Percentiles rank a stretch among this genome's conserved stretches.
Evolutionary conservation across 1,140 invertebrate species (phyloP).

Genomic region (Cherax quadricarinatus): DNA sequence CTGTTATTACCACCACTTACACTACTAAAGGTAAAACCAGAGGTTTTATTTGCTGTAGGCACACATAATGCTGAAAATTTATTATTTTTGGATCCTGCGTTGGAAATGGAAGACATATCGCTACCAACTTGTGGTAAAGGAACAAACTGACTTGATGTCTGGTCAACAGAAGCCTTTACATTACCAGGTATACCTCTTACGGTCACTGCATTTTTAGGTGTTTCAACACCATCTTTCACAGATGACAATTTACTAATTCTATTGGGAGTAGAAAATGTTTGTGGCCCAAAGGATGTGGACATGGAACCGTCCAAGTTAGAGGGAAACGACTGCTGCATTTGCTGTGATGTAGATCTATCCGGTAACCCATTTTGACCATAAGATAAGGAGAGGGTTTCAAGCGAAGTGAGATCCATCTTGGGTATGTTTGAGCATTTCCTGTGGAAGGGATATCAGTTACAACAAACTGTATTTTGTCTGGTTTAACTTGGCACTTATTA

Average conservation of each 20-base stretch:
- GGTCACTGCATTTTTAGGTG: neutral
- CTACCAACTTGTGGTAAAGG: neutral
- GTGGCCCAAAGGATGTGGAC: slow-evolving; percentile 43
- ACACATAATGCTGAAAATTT: neutral
- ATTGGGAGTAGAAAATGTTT: slow-evolving; percentile 53
- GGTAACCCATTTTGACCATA: slow-evolving; percentile 12
- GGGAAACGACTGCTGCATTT: neutral
- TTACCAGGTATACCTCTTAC: neutral
- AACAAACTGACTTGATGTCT: slow-evolving; percentile 6
- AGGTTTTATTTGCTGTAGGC: neutral
- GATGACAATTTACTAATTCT: neutral
- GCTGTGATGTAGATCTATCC: neutral
- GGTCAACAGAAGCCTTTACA: neutral
- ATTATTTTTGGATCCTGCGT: neutral
- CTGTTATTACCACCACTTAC: neutral
- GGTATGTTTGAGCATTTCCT: slow-evolving; percentile 43
- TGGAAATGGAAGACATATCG: neutral
- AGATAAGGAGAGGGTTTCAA: slow-evolving; percentile 15
- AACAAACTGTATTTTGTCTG: too few relatives aligned
- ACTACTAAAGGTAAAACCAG: neutral
- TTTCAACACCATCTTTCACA: neutral
- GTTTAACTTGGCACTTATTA: too few relatives aligned
- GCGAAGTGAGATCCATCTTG: slow-evolving; percentile 19
- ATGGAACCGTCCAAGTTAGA: neutral
- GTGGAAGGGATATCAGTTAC: neutral